phyloP scores from a whole-genome alignment of 2,113 vertebrate species.

The Protomyctophum bolini region DNA sequence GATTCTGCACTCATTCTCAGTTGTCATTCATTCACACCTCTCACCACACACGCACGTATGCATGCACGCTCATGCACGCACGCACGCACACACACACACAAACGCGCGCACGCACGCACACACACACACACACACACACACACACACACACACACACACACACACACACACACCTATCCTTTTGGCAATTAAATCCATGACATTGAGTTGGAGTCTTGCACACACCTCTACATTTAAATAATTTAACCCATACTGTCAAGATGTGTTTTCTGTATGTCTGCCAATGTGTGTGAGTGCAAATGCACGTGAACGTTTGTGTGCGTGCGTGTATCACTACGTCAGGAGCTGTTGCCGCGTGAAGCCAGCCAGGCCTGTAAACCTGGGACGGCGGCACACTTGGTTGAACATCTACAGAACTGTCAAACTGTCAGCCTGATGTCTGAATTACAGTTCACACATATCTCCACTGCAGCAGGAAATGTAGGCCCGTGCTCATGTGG shows the following conservation, averaged over 20 bases:
- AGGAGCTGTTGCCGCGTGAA: slow-evolving; percentile 30
- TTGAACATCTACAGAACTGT: slow-evolving; percentile 52
- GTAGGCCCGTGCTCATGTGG: slow-evolving; percentile 34
- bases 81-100: neutral
- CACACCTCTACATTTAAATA: slow-evolving; percentile 49
- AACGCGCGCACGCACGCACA: slow-evolving; percentile 1
- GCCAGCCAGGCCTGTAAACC: slow-evolving; percentile 64
- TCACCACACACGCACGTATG: slow-evolving; percentile 9
- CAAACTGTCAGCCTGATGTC: slow-evolving; percentile 66
- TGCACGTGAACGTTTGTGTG: neutral
- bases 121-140: slow-evolving; percentile 6
- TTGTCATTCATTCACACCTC: slow-evolving; percentile 24
- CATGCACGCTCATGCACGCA: slow-evolving; percentile 11
- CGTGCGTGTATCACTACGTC: slow-evolving; percentile 11
- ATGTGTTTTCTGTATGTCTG: slow-evolving; percentile 23
- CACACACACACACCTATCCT: slow-evolving; percentile 22
- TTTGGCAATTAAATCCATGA: slow-evolving; percentile 61
- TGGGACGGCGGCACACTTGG: slow-evolving; percentile 66
- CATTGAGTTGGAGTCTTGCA: slow-evolving; percentile 57
- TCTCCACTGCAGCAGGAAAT: slow-evolving; percentile 45
- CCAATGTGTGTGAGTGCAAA: neutral
- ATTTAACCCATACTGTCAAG: slow-evolving; percentile 50
- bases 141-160: neutral
- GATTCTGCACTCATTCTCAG: slow-evolving; percentile 37
- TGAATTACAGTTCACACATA: slow-evolving; percentile 61